Evolutionary conservation across 2,797 vertebrate genomes (phyloP).

Genomic region (Ispidina picta): DNA sequence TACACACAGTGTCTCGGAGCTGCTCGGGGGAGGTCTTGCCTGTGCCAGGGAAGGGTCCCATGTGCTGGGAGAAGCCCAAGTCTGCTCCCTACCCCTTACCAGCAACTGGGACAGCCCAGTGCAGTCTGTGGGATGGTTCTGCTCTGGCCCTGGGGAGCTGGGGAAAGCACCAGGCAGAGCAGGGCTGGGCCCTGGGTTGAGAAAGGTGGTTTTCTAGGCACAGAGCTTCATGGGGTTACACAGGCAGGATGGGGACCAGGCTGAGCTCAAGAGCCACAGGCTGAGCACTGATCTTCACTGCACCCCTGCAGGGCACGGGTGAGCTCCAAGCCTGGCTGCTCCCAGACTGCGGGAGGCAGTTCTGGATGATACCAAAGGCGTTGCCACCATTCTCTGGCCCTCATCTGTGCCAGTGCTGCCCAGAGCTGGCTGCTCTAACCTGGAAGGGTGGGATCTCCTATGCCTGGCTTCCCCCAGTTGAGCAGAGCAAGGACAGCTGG

Average conservation of each 20-base stretch:
- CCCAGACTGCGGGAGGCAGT: neutral
- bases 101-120: neutral
- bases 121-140: neutral
- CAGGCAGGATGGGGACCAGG: rapidly evolving
- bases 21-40: neutral
- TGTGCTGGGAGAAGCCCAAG: rapidly evolving
- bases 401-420: neutral
- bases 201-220: neutral
- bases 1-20: neutral
- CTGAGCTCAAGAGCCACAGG: neutral
- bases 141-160: neutral
- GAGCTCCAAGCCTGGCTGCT: neutral
- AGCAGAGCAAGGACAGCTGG: rapidly evolving
- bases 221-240: neutral
- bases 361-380: neutral
- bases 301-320: rapidly evolving
- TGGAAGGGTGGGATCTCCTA: neutral
- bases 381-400: neutral
- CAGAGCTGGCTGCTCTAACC: neutral
- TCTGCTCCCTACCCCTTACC: neutral
- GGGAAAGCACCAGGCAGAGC: neutral
- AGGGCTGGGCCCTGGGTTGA: neutral
- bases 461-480: neutral
- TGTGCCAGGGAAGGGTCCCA: neutral
- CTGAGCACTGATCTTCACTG: neutral